Conservation (phyloP, 2,888 invertebrate genomes). For the Lamellibrachia satsuma region DNA sequence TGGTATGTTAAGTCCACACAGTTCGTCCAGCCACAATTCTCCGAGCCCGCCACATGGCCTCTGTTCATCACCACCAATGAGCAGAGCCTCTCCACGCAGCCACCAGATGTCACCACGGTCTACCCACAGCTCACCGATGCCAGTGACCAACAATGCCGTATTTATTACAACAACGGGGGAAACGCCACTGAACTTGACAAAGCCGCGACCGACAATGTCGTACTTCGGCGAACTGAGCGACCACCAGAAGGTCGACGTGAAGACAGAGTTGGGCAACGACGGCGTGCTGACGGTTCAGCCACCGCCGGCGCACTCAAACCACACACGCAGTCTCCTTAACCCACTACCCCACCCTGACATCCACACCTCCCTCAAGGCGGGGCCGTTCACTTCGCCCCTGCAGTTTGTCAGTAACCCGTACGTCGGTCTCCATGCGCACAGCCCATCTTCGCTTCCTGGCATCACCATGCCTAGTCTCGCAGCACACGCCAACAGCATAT, state of each 20-base stretch:
- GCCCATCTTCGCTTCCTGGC: constrained; percentile 8
- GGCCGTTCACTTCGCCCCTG: constrained; percentile 23
- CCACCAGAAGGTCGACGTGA: neutral
- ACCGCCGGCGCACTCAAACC: constrained; percentile 34
- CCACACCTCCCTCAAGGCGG: constrained; percentile 19
- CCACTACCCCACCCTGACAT: constrained; percentile 25
- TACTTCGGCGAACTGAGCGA: neutral
- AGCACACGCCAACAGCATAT: constrained; percentile 20
- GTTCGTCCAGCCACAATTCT: neutral
- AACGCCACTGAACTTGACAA: constrained; percentile 34
- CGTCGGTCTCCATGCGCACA: constrained; percentile 25
- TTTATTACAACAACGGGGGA: constrained; percentile 19
- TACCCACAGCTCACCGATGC: constrained; percentile 17
- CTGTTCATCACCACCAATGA: neutral
- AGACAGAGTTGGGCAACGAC: constrained; percentile 8
- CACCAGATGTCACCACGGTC: constrained; percentile 35
- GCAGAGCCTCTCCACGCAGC: constrained; percentile 6
- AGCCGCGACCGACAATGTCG: constrained; percentile 22
- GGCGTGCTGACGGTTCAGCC: constrained; percentile 27
- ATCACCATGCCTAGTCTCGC: constrained; percentile 24
- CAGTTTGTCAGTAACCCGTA: constrained; percentile 33
- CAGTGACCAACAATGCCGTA: neutral
- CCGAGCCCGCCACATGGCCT: neutral
- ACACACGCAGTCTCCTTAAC: constrained; percentile 30
- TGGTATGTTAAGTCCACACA: neutral